A percentile compares a stretch with the other conserved stretches of the same genome.
Evolutionary conservation across 1,140 invertebrate species (phyloP).

Genomic region (Ips typographus): DNA sequence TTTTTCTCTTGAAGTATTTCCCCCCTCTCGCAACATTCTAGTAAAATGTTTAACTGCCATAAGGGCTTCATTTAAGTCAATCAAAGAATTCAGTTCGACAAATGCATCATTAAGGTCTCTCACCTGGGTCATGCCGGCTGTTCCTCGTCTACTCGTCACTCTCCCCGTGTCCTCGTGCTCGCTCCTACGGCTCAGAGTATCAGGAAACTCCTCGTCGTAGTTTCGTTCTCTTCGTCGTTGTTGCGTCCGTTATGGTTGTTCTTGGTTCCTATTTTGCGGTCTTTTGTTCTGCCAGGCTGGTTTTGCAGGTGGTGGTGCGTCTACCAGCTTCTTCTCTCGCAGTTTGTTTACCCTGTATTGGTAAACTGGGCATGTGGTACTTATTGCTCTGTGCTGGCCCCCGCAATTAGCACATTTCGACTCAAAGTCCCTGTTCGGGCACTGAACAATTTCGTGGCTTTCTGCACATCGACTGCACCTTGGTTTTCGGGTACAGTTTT

Average conservation of each 20-base stretch:
- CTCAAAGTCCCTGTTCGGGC: background rate
- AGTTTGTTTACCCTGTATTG: conserved; percentile 2
- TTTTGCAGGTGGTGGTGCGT: background rate
- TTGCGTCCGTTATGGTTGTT: background rate
- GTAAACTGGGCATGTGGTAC: conserved; percentile 16
- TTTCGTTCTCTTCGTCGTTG: background rate
- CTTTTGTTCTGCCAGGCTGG: background rate
- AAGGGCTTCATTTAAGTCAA: conserved; percentile 6
- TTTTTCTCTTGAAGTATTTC: background rate
- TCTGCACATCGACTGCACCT: background rate
- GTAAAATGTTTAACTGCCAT: background rate
- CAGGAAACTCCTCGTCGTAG: conserved; percentile 7
- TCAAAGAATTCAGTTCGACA: conserved; percentile 12
- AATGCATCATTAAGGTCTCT: too few relatives aligned
- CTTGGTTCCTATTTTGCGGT: background rate
- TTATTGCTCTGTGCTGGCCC: conserved; percentile 14
- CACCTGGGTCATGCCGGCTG: too few relatives aligned
- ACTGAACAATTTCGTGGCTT: background rate
- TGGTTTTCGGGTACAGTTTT: too few relatives aligned
- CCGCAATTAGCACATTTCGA: conserved; percentile 6
- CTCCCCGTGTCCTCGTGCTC: too few relatives aligned
- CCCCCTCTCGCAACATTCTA: background rate
- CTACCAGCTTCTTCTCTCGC: background rate
- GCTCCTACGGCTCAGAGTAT: background rate
- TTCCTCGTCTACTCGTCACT: background rate